A percentile compares a stretch with the other conserved stretches of the same genome.
These are phyloP conservation scores for Strix aluco DNA, from an alignment of 2,113 vertebrate genomes.

Conservation along the genomic window DNA sequence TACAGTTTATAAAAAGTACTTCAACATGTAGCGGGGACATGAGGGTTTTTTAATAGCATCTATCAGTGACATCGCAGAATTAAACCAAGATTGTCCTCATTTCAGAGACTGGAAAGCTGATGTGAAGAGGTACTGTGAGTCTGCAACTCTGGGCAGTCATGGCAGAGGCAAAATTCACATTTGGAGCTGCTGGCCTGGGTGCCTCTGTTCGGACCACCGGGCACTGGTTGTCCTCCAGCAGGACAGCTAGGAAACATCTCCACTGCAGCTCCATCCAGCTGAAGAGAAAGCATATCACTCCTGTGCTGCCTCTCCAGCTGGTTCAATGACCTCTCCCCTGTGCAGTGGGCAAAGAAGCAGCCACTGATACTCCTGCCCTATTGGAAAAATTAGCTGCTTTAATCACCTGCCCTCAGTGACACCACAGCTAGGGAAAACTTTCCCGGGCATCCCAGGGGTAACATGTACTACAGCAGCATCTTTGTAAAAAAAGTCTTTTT, in stretches of 20 bases:
- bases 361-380: not conserved
- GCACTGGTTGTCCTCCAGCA: not conserved
- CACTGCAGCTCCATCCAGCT: not conserved
- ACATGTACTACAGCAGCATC: not conserved
- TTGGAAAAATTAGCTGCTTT: not conserved
- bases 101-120: not conserved
- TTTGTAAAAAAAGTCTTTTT: not conserved
- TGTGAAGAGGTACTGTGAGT: not conserved
- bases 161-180: not conserved
- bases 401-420: not conserved
- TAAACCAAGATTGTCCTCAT: not conserved
- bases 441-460: accelerated
- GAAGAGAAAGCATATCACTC: not conserved
- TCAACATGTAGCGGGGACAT: accelerated
- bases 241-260: not conserved
- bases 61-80: not conserved
- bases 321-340: not conserved
- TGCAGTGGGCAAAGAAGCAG: not conserved
- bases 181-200: not conserved
- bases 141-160: not conserved
- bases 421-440: not conserved
- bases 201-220: not conserved
- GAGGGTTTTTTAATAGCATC: not conserved
- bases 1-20: not conserved
- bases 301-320: accelerated